These are phyloP conservation scores for Onychomys arenicola DNA, from an alignment of 2,797 vertebrate species.

Conservation along the genomic window DNA sequence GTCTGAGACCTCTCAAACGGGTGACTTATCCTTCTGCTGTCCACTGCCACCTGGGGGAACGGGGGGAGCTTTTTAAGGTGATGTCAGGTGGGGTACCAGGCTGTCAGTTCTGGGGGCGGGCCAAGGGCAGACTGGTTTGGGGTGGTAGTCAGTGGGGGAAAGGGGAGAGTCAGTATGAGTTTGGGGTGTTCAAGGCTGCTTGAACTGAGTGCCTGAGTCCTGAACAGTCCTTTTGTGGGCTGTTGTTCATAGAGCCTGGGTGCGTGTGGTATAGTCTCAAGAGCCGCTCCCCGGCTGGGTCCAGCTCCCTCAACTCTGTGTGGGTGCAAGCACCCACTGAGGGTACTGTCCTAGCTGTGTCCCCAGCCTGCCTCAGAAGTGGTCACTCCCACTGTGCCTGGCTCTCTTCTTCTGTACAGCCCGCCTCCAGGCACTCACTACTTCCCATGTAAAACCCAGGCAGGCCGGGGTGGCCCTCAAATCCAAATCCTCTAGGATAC, in stretches of 20 bases:
- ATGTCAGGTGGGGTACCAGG: not conserved
- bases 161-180: not conserved
- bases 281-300: not conserved
- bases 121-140: not conserved
- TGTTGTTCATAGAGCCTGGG: not conserved
- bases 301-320: not conserved
- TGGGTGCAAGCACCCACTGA: not conserved
- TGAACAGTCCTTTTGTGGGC: not conserved
- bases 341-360: not conserved
- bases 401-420: not conserved
- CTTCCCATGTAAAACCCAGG: not conserved
- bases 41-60: not conserved
- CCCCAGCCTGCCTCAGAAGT: not conserved
- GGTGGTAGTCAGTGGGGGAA: not conserved
- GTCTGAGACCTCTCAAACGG: not conserved
- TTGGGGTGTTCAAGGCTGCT: not conserved
- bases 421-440: not conserved
- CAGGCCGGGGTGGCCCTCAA: not conserved
- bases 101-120: not conserved
- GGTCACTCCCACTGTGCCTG: not conserved
- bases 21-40: not conserved
- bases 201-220: not conserved
- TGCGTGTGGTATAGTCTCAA: not conserved
- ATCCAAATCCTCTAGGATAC: not conserved
- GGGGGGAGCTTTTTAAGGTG: not conserved